Base-by-base conservation (phyloP, 2,888 invertebrate genomes). In the Brachypalpus laphriformis region DNA sequence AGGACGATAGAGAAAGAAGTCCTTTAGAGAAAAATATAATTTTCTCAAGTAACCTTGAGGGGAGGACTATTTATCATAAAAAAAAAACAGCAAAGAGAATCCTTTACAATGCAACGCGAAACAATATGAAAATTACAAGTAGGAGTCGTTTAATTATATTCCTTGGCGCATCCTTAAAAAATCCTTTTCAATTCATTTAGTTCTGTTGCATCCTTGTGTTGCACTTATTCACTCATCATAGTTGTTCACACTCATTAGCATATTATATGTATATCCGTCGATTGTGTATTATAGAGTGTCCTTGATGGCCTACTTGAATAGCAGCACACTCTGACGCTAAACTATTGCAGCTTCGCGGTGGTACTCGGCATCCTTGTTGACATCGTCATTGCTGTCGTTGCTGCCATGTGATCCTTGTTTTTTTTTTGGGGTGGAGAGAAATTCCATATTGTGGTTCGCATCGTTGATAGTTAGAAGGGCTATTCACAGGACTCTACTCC, bases 241-340 rank as follows among this genome's bases (percentile, higher is more conserved):
- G 22, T 37, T 18, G 47, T 61, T 59, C 42, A 47, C 57, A 57
- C 76, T 82, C 76, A 76, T 82, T 82, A 76, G 76, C 70, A 82
- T 71, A 82, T 56, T 57, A 81, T n/a, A n/a, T n/a, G n/a, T n/a
- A n/a, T 76, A 81, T 76, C 51, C 49, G 63, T 49, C 70, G 76
- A 76, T 82, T 82, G 82, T 71, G 47, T 31, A 31, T 42, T 34
- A 40, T 61, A 63, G 8, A 71, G 65, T 72, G 82, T 82, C 77
- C 82, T 77, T 82, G 82, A 51, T 51, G 57, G 51, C 11, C 59
- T 20, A 51, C 28, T 22, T 76, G 57, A 75, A 70, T 72, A 61
- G 56, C 49, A 56, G 9, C 28, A 56, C 42, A 45, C 34, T 47
- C 71, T 59, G 61, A 45, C 70, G 70, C 56, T 28, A 22, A 37